These are phyloP conservation scores for Rhagonycha fulva DNA, from an alignment of 2,888 invertebrate genomes.

Conservation along the genomic window DNA sequence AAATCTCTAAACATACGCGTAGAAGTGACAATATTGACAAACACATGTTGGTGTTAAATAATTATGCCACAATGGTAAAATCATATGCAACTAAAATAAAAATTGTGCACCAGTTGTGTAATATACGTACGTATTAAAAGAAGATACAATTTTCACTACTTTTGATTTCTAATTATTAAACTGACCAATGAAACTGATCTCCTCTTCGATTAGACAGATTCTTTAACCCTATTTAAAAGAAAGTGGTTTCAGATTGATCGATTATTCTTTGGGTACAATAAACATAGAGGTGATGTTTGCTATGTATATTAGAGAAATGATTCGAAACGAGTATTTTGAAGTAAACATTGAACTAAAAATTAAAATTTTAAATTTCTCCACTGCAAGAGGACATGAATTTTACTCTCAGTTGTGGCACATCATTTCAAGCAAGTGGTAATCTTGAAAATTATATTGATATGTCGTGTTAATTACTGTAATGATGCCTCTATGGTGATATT, in stretches of 20 bases:
- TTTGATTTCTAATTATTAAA: conserved; percentile 40
- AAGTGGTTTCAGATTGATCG: conserved; percentile 36
- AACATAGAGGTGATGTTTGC: conserved; percentile 21
- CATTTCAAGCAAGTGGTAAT: conserved; percentile 11
- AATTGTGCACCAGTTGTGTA: conserved; percentile 8
- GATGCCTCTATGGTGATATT: neutral
- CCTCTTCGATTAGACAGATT: conserved; percentile 23
- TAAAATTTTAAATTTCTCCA: conserved; percentile 50
- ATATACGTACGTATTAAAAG: neutral
- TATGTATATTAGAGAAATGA: conserved; percentile 40
- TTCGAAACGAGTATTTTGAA: conserved; percentile 25
- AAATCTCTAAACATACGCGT: neutral
- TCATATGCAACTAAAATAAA: neutral
- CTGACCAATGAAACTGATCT: conserved; percentile 17
- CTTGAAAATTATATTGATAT: neutral
- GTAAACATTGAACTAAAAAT: conserved; percentile 49
- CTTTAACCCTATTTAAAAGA: conserved; percentile 37
- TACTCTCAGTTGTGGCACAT: conserved; percentile 32
- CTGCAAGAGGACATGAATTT: conserved; percentile 41
- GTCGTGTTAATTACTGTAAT: neutral
- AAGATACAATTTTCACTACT: conserved; percentile 33
- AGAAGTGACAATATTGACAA: neutral
- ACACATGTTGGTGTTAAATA: neutral
- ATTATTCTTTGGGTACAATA: conserved; percentile 2
- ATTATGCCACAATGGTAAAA: neutral